Base-by-base conservation (phyloP, 2,888 invertebrate genomes). In the Eulithis prunata region DNA sequence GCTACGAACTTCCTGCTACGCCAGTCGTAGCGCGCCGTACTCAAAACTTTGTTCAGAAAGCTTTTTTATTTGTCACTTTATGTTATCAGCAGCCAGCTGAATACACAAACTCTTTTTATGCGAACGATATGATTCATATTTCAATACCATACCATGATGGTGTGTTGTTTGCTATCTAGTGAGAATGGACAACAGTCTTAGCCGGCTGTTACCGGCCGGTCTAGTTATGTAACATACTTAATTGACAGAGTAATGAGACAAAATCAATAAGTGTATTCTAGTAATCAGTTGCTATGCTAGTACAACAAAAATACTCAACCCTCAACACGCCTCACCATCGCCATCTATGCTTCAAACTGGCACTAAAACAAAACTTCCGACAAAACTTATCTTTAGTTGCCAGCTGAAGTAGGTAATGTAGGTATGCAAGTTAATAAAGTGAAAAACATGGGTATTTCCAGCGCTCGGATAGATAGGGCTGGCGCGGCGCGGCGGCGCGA, bases 1-100 rank as follows among this genome's bases (percentile, higher is more conserved):
- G 91, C 92, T 93, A 93, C 93, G 88, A 92, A 92, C 92, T 93
- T 93, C 92, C 93, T 91, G 91, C 92, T 92, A 93, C 93, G 91
- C 85, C 76, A 78, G 80, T 81, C 86, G 90, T 89, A 90, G 90
- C 88, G 88, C 87, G 87, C 83, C 86, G 85, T 87, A 89, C 91
- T 90, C 91, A 87, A 90, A 92, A 93, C 91, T 93, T 92, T 91
- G 89, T 91, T 90, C 81, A 84, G 83, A 86, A 87, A 90, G 89
- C 90, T 91, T 92, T 90, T 92, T 91, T 92, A 89, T 91, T 89
- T 89, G 90, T 91, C 89, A 89, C 89, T 87, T 90, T 90, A 86
- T 84, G 88, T 90, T 91, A 91, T 90, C 49, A 49, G 14, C 91
- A 87, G 85, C 75, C 78, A 77, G 72, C 80, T 84, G 85, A 86